These are phyloP conservation scores for Takifugu bimaculatus DNA, from an alignment of 2,113 vertebrate genomes.

Conservation along the genomic window DNA sequence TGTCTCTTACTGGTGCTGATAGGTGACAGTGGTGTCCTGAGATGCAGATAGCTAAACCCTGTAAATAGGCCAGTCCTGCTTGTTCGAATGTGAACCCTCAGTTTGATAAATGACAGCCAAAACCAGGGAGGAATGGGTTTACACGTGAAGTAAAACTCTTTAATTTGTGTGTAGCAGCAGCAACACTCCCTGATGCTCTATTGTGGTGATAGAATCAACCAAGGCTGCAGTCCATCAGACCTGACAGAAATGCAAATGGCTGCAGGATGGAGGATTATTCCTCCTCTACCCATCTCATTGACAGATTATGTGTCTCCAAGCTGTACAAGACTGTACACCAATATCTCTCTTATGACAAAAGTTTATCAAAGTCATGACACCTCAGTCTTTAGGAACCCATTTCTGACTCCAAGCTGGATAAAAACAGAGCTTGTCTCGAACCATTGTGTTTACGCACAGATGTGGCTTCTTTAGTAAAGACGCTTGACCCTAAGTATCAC, in stretches of 20 bases:
- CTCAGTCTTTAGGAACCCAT: not conserved
- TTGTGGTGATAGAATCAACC: slow-evolving; percentile 29
- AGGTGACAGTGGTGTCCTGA: not conserved
- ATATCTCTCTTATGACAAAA: not conserved
- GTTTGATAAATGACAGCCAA: too few species aligned
- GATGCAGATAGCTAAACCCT: not conserved
- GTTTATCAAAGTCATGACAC: too few species aligned
- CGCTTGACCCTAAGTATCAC: slow-evolving; percentile 3
- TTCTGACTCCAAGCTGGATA: slow-evolving; percentile 24
- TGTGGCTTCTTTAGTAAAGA: slow-evolving; percentile 22
- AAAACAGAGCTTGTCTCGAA: slow-evolving; percentile 19
- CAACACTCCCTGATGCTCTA: slow-evolving; percentile 11
- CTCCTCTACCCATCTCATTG: not conserved
- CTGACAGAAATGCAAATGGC: not conserved
- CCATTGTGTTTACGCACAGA: slow-evolving; percentile 16
- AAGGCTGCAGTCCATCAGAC: slow-evolving; percentile 21
- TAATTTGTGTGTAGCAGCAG: too few species aligned
- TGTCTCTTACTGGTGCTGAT: not conserved
- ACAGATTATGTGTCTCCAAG: not conserved
- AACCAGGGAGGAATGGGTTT: too few species aligned
- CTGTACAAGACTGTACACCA: not conserved
- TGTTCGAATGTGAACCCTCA: too few species aligned
- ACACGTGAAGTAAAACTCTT: too few species aligned
- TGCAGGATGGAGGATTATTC: not conserved
- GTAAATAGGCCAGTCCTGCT: too few species aligned